These are phyloP conservation scores for Cydia splendana DNA, from an alignment of 1,140 invertebrate genomes.

Conservation along the genomic window DNA sequence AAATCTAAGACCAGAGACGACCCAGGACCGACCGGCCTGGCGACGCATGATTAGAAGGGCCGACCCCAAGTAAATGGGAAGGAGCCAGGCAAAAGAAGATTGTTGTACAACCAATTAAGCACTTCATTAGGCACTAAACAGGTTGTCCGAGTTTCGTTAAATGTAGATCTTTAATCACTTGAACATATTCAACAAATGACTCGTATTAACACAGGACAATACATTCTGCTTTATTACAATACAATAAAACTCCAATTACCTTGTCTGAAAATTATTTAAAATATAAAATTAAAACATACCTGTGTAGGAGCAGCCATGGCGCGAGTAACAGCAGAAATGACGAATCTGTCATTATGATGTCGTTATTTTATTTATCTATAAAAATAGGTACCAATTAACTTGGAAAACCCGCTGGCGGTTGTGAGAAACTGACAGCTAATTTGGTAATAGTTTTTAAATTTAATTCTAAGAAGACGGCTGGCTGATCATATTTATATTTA, in stretches of 20 bases:
- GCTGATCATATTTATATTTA: too few species aligned
- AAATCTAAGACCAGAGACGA: too few species aligned
- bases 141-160: too few species aligned
- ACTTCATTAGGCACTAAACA: too few species aligned
- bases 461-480: background rate
- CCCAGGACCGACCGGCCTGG: too few species aligned
- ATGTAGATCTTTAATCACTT: too few species aligned
- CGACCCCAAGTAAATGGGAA: too few species aligned
- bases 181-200: too few species aligned
- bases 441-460: background rate
- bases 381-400: slow-evolving; percentile 2
- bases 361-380: background rate
- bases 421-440: background rate
- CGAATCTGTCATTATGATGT: background rate
- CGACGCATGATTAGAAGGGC: too few species aligned
- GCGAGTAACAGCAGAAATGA: background rate
- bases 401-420: slow-evolving; percentile 1
- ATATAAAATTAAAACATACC: slow-evolving; percentile 24
- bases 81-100: too few species aligned
- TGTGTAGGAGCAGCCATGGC: background rate
- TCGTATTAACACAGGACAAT: too few species aligned
- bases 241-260: background rate
- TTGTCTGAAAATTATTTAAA: background rate
- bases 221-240: background rate
- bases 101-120: too few species aligned